Evolutionary conservation across 2,888 invertebrate species (phyloP).

Genomic region (Spodoptera picta): DNA sequence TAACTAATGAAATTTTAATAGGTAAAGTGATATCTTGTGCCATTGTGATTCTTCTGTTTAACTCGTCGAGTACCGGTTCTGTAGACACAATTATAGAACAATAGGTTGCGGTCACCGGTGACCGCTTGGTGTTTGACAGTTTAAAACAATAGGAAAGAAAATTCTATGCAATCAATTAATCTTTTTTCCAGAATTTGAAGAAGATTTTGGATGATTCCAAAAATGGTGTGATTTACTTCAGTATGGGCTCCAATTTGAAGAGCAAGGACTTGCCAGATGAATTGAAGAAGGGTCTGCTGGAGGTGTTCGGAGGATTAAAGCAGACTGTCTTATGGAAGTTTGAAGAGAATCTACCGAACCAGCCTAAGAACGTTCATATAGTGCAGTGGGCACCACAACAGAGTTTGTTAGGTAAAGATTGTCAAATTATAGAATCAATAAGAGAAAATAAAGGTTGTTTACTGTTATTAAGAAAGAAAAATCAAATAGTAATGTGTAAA

Average conservation of each 20-base stretch:
- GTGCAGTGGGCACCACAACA: conserved; percentile 73
- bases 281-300: conserved; percentile 64
- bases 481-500: no score
- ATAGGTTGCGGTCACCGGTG: no score
- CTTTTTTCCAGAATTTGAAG: conserved; percentile 66
- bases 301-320: conserved; percentile 73
- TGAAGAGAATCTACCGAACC: conserved; percentile 60
- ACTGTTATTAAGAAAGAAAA: no score
- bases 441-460: not conserved
- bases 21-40: no score
- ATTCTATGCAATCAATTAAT: no score
- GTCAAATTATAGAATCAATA: no score
- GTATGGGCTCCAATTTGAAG: conserved; percentile 78
- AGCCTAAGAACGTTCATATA: conserved; percentile 67
- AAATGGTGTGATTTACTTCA: conserved; percentile 81
- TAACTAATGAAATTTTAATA: no score
- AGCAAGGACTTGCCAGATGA: conserved; percentile 71
- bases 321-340: conserved; percentile 80
- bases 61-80: no score
- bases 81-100: no score
- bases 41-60: no score
- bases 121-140: no score
- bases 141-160: no score
- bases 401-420: conserved; percentile 66
- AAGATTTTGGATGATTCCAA: conserved; percentile 72